A percentile compares a stretch with the other conserved stretches of the same genome.
These are phyloP conservation scores for Drosophila novamexicana DNA, from an alignment of 1,140 invertebrate species.

Conservation along the genomic window DNA sequence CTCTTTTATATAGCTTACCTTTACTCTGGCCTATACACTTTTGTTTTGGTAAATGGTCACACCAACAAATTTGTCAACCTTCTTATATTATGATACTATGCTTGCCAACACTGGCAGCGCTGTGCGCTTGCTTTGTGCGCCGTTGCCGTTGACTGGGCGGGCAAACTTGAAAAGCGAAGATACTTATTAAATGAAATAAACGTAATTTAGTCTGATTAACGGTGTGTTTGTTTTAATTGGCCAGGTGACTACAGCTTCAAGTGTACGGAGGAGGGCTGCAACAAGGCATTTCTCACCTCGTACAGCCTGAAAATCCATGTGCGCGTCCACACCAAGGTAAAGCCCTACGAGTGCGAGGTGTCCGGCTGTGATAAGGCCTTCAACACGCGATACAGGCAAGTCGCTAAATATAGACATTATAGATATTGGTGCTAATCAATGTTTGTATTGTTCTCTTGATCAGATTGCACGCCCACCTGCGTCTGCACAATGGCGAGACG, in stretches of 20 bases:
- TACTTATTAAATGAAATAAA: no score
- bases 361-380: conserved; percentile 95
- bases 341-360: conserved; percentile 93
- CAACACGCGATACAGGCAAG: conserved; percentile 94
- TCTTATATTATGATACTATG: background rate
- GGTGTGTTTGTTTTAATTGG: background rate
- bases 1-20: no score
- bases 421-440: conserved; percentile 32
- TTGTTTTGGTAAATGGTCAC: background rate
- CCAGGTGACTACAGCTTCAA: conserved; percentile 97
- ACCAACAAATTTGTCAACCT: background rate
- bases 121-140: conserved; percentile 10
- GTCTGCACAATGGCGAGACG: conserved; percentile 97
- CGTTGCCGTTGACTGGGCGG: background rate
- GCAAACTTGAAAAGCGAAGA: background rate
- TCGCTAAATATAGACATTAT: conserved; percentile 24
- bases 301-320: conserved; percentile 98
- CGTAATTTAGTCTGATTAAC: background rate
- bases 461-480: conserved; percentile 95
- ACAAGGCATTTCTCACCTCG: conserved; percentile 96
- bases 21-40: background rate
- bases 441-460: conserved; percentile 10
- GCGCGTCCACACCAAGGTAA: conserved; percentile 97
- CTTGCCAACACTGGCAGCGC: conserved; percentile 15
- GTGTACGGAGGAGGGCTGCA: conserved; percentile 94